Evolutionary conservation across 2,888 invertebrate genomes (phyloP), one percentile per base, ranked within the genome.

Genomic region (Dynastes maya): DNA sequence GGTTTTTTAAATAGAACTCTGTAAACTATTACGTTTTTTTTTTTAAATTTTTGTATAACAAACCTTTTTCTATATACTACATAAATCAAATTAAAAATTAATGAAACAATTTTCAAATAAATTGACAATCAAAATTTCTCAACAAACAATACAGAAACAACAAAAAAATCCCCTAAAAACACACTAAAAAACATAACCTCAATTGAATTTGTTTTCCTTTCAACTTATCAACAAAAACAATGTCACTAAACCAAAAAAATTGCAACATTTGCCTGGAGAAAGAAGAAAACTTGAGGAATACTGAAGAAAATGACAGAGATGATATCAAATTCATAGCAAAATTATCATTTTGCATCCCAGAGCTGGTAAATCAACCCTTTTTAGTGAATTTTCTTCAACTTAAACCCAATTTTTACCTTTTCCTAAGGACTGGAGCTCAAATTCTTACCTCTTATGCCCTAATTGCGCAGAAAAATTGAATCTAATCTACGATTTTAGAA

Each of bases 321-420:
- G 77, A 81, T 55, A 55, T 80, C 2, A 80, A 81, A 76, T 83
- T 83, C 68, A 81, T 81, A 32, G 75, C 71, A 40, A 86, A 86
- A 79, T 77, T 86, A 27, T 80, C 74, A 32, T 82, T 81, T 72
- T 85, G 84, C 74, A 83, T 86, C 27, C 85, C 86, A n/a, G 86
- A 86, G 84, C 79, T 86, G 78, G 86, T 86, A 83, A 83, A 79
- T 80, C 6, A 27, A 29, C 13, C 32, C 5, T 32, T 32, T 2
- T 5, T 32, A 9, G 58, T 37, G 8, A 13, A 13, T 49, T 45
- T 0, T 6, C 8, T 9, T 55, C 49, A n/a, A 11, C 40, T 32
- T 76, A n/a, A 64, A 55, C 16, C 49, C 29, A 51, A 45, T 27
- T 32, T 65, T 9, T 78, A 78, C 16, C 40, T 32, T 32, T 32